phyloP scores from a whole-genome alignment of 2,888 invertebrate genomes.

The Achlya flavicornis region DNA sequence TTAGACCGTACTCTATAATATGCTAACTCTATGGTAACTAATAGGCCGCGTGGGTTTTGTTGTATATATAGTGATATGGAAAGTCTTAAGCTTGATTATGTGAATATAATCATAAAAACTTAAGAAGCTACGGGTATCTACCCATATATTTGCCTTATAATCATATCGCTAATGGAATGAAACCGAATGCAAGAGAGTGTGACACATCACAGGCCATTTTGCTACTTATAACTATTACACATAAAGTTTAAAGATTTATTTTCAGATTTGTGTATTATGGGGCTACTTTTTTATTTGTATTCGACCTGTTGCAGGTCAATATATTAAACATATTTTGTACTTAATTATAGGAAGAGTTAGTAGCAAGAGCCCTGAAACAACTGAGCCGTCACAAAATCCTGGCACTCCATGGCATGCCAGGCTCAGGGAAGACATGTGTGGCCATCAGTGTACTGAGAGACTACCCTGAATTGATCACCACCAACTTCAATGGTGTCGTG shows the following conservation, averaged over 20 bases:
- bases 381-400: conserved; percentile 83
- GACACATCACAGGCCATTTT: not conserved
- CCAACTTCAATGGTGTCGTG: conserved; percentile 81
- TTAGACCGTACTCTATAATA: too few species aligned
- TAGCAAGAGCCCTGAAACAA: conserved; percentile 71
- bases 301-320: not conserved
- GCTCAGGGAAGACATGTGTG: conserved; percentile 88
- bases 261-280: not conserved
- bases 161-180: not conserved
- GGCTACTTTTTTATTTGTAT: not conserved
- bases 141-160: not conserved
- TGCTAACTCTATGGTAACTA: too few species aligned
- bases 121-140: not conserved
- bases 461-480: conserved; percentile 73
- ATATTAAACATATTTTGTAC: not conserved
- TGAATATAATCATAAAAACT: not conserved
- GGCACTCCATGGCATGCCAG: conserved; percentile 89
- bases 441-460: conserved; percentile 85
- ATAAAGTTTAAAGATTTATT: not conserved
- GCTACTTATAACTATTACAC: not conserved
- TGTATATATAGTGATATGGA: not conserved
- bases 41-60: not conserved
- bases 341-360: conserved; percentile 71
- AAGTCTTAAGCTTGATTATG: not conserved
- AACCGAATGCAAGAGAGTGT: not conserved